Percentiles rank a stretch among this genome's conserved stretches.
Conservation (phyloP, 2,888 invertebrate genomes). For the Drosophila prolongata region DNA sequence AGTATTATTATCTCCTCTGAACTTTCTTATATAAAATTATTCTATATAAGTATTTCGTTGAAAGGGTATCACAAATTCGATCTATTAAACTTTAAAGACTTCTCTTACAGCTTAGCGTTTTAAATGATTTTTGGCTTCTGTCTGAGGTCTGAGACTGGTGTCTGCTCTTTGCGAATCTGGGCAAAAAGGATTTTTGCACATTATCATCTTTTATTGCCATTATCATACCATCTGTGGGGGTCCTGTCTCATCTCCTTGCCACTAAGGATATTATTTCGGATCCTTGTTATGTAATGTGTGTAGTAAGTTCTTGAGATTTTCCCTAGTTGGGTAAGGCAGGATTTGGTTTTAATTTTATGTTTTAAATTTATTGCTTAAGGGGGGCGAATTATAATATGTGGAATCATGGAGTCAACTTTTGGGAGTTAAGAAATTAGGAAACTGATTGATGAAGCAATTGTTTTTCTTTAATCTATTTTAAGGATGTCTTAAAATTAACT, state of each 20-base stretch:
- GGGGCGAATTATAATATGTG: background rate
- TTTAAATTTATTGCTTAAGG: conserved; percentile 21
- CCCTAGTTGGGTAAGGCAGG: conserved; percentile 7
- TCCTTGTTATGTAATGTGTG: conserved; percentile 50
- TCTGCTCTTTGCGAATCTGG: conserved; percentile 74
- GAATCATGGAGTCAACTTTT: background rate
- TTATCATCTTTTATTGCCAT: conserved; percentile 78
- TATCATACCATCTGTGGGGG: conserved; percentile 62
- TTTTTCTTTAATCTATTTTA: background rate
- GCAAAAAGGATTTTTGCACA: conserved; percentile 72
- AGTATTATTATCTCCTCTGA: no score
- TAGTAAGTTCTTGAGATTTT: conserved; percentile 55
- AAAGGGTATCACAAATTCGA: conserved; percentile 7
- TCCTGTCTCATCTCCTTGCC: conserved; percentile 28
- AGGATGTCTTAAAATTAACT: background rate
- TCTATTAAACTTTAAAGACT: background rate
- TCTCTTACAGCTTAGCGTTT: conserved; percentile 39
- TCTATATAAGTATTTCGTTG: no score
- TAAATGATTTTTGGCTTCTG: conserved; percentile 51
- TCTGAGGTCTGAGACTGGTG: conserved; percentile 31
- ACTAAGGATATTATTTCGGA: conserved; percentile 36
- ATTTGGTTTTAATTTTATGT: conserved; percentile 13
- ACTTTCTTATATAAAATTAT: no score
- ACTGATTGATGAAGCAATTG: background rate
- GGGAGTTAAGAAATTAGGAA: background rate